Evolutionary conservation across 2,888 invertebrate species (phyloP), one percentile per base, ranked within the genome.

Genomic region (Acanthococcus lagerstroemiae): DNA sequence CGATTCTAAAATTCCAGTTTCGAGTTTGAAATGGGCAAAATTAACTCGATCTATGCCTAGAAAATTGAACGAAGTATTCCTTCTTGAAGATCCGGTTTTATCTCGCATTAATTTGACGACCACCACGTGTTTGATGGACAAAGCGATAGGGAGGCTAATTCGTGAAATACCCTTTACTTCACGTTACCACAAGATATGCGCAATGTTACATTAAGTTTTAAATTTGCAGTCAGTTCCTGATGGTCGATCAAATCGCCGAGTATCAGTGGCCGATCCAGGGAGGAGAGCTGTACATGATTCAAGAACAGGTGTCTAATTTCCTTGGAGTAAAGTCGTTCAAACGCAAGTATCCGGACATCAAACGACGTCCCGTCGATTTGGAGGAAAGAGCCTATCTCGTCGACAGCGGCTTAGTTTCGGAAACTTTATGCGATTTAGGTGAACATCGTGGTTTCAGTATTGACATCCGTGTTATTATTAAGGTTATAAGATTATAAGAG

Each of bases 251-350:
- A 75, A 83, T 96, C 61, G 91, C 90, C 68, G 95, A 96, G 76
- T 96, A 96, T 75, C 88, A 87, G 73, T 96, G 96, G 96, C 91
- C 91, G 5, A 81, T 82, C 27, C 72, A 73, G 65, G 73, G 72
- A 21, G 82, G 78, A 72, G 88, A 95, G 73, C 88, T 89, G 57
- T 93, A 86, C 78, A 92, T 95, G 88, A 84, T 96, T 67, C 95
- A 97, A 77, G 97, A 97, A 76, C 97, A 89, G 76, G 88, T 99
- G 69, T 91, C 94, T 0, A 90, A 95, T 75, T 95, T 90, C 78
- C 81, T 99, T 69, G 90, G 90, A 45, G 90, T 97, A 30, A 95
- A 94, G 75, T 95, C 95, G 67, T 97, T 99, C 77, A 96, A 96
- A 76, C 82, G 97, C 70, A 94, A 95, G 74, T 93, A 93, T 78